Evolutionary conservation across 2,888 invertebrate species (phyloP).

Genomic region (Parascotia fuliginaria): DNA sequence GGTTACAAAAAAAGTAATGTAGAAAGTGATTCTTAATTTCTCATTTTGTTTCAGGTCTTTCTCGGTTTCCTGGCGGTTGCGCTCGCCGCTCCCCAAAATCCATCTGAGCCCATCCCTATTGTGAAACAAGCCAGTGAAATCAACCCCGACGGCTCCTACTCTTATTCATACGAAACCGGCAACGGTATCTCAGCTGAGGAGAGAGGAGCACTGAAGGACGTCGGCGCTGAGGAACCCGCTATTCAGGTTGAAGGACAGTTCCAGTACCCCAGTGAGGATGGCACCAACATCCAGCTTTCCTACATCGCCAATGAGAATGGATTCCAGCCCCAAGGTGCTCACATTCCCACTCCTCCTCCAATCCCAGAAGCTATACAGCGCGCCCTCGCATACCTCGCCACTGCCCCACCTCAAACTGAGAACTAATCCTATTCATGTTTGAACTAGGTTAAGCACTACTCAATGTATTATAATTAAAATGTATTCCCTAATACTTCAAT

Average conservation of each 20-base stretch:
- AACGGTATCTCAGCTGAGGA: constrained; percentile 87
- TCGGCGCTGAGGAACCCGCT: constrained; percentile 82
- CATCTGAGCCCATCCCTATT: constrained; percentile 78
- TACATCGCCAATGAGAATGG: constrained; percentile 90
- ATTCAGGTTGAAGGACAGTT: constrained; percentile 87
- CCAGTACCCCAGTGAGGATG: constrained; percentile 88
- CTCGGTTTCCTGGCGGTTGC: constrained; percentile 69
- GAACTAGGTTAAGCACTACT: constrained; percentile 35
- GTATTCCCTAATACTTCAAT: constrained; percentile 25
- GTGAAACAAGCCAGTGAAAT: constrained; percentile 82
- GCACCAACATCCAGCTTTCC: constrained; percentile 83
- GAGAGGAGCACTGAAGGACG: constrained; percentile 82
- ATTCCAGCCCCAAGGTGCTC: constrained; percentile 87
- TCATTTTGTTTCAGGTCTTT: constrained; percentile 66
- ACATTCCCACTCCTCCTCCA: constrained; percentile 88
- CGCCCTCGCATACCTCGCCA: constrained; percentile 88
- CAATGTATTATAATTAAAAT: constrained; percentile 27
- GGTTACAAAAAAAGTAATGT: not conserved
- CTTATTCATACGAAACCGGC: constrained; percentile 86
- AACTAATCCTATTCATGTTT: constrained; percentile 39
- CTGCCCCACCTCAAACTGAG: constrained; percentile 84
- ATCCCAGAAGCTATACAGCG: constrained; percentile 89
- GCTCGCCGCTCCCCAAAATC: constrained; percentile 70
- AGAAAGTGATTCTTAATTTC: not conserved
- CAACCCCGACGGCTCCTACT: constrained; percentile 87